Conservation (phyloP, 2,113 vertebrate species). For the Entomyzon cyanotis region DNA sequence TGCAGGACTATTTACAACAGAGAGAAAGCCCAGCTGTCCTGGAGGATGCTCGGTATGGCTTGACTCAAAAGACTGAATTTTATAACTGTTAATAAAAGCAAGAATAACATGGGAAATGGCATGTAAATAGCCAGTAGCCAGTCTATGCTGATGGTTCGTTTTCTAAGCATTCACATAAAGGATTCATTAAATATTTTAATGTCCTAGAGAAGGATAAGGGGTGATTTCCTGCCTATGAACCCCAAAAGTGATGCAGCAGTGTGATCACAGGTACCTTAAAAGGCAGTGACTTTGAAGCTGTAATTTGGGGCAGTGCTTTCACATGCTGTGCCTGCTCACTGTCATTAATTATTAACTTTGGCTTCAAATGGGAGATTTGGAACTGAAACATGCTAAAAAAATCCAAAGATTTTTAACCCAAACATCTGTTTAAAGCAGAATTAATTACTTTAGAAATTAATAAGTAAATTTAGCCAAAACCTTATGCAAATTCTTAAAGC, state of each 20-base stretch:
- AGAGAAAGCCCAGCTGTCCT: not conserved
- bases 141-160: not conserved
- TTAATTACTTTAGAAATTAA: not conserved
- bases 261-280: not conserved
- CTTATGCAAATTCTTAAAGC: not conserved
- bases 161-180: not conserved
- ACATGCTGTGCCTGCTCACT: not conserved
- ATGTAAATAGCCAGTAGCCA: not conserved
- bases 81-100: not conserved
- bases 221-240: not conserved
- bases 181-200: not conserved
- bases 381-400: not conserved
- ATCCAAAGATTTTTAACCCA: not conserved
- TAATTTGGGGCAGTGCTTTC: not conserved
- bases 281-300: not conserved
- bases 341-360: conserved; percentile 28
- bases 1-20: not conserved
- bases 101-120: not conserved
- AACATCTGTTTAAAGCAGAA: not conserved
- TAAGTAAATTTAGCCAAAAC: not conserved
- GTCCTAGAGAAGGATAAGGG: not conserved
- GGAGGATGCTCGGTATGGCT: not conserved
- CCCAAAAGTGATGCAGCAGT: not conserved
- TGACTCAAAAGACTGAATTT: not conserved
- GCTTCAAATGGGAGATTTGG: not conserved